Evolutionary conservation across 2,888 invertebrate species (phyloP).

Genomic region (Trachelus iudaicus): DNA sequence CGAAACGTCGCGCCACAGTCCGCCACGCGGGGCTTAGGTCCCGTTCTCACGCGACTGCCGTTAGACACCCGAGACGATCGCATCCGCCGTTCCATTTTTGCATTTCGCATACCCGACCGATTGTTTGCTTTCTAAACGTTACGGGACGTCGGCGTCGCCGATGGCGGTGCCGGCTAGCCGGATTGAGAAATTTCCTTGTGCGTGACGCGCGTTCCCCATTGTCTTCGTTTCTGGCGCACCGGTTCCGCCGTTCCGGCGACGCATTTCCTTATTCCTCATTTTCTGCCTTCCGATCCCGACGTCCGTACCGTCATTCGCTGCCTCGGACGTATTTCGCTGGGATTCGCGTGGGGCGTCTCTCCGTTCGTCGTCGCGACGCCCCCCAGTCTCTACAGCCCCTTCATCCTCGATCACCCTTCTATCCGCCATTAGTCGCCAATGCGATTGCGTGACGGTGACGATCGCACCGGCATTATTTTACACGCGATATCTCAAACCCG

Average conservation of each 20-base stretch:
- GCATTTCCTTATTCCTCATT: conserved; percentile 4
- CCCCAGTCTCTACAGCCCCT: neutral
- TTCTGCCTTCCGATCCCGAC: neutral
- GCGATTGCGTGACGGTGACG: conserved; percentile 47
- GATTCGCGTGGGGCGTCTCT: neutral
- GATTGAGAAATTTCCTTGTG: neutral
- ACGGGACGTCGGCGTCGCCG: neutral
- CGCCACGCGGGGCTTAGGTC: neutral
- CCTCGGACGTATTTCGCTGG: neutral
- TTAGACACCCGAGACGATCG: neutral
- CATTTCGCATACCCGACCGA: neutral
- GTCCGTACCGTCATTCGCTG: neutral
- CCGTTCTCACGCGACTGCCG: neutral
- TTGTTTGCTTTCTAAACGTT: conserved; percentile 2
- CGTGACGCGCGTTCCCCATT: neutral
- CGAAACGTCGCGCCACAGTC: neutral
- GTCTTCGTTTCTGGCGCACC: conserved; percentile 9
- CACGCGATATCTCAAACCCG: conserved; percentile 40
- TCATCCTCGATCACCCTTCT: conserved; percentile 6
- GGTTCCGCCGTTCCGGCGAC: neutral
- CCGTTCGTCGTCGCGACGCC: conserved; percentile 4
- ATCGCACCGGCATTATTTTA: conserved; percentile 42
- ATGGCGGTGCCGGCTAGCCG: neutral
- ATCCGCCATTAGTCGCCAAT: conserved; percentile 26
- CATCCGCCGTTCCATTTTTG: neutral